phyloP scores from a whole-genome alignment of 2,113 vertebrate genomes.

The Centropristis striata region DNA sequence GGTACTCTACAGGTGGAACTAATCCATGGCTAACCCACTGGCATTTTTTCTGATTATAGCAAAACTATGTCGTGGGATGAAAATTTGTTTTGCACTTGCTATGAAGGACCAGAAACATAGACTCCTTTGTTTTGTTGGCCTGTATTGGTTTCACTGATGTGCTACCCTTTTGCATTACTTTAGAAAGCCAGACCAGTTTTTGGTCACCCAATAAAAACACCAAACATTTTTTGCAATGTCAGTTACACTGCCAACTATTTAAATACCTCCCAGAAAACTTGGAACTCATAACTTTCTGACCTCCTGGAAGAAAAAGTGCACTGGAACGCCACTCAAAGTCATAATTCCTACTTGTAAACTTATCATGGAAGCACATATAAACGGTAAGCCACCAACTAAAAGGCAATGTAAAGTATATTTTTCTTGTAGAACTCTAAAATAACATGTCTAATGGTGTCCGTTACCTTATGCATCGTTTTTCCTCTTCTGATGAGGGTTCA shows the following conservation, averaged over 20 bases:
- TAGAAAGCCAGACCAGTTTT: not conserved
- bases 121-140: not conserved
- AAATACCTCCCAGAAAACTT: no score
- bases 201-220: not conserved
- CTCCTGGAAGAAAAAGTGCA: no score
- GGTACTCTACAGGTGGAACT: constrained; percentile 12
- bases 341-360: no score
- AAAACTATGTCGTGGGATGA: not conserved
- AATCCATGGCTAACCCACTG: not conserved
- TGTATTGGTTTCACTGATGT: not conserved
- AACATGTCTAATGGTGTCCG: no score
- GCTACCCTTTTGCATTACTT: not conserved
- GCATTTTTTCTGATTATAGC: constrained; percentile 9
- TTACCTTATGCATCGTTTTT: no score
- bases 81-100: constrained; percentile 1
- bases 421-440: no score
- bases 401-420: no score
- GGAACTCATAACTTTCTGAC: no score
- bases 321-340: no score
- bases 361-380: no score
- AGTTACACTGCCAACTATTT: not conserved
- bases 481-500: no score
- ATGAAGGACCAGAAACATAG: not conserved
- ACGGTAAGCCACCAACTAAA: no score
- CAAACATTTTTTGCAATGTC: not conserved